phyloP scores from a whole-genome alignment of 2,113 vertebrate species.

The Edolisoma coerulescens region DNA sequence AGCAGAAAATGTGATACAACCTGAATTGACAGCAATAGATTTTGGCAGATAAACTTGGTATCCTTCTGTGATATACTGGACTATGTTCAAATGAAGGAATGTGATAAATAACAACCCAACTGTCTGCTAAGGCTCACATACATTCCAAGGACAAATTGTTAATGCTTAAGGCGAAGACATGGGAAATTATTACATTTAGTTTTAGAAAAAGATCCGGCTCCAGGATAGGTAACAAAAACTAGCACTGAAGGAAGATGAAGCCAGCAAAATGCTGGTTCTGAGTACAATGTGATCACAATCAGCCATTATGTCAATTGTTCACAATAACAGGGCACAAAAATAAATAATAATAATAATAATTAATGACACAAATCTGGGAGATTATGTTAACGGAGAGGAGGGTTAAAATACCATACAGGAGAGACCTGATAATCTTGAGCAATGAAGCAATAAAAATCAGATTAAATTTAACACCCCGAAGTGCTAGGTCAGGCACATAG shows the following conservation, averaged over 20 bases:
- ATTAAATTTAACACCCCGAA: background rate
- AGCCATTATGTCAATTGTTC: background rate
- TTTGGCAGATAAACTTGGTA: background rate
- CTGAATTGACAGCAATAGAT: background rate
- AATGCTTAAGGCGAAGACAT: background rate
- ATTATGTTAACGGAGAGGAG: background rate
- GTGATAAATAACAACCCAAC: background rate
- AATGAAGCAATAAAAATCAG: conserved; percentile 7
- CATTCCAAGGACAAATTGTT: background rate
- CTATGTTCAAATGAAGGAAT: background rate
- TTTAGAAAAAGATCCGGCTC: background rate
- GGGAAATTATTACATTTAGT: background rate
- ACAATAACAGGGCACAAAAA: background rate
- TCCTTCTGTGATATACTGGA: background rate
- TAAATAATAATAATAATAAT: background rate
- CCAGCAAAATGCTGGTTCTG: background rate
- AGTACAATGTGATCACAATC: background rate
- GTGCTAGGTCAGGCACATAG: background rate
- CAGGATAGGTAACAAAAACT: background rate
- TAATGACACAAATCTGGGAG: background rate
- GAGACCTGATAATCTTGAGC: background rate
- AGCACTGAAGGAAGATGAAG: background rate
- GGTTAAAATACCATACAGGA: background rate
- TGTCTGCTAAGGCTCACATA: background rate
- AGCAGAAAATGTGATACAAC: background rate